Percentiles rank a stretch among this genome's conserved stretches.
phyloP scores from a whole-genome alignment of 1,140 invertebrate species.

The Drosophila pachea region DNA sequence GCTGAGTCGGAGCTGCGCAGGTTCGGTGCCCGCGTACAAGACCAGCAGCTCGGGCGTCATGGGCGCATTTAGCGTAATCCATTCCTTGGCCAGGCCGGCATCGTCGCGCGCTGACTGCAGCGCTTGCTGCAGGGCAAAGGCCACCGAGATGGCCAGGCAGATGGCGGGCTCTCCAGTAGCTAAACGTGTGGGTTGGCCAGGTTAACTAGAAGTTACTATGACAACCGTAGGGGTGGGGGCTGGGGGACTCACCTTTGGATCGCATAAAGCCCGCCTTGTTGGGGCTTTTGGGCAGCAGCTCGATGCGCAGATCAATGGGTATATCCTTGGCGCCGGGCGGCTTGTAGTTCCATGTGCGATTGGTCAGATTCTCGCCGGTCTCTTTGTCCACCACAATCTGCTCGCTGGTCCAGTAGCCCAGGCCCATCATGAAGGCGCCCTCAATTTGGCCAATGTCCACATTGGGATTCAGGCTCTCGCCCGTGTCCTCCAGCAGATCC shows the following conservation, averaged over 20 bases:
- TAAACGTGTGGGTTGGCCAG: background rate
- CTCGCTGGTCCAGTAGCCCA: conserved; percentile 89
- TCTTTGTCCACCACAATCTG: conserved; percentile 83
- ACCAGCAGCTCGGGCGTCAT: conserved; percentile 79
- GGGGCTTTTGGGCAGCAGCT: conserved; percentile 85
- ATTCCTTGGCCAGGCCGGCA: conserved; percentile 80
- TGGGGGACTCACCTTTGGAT: conserved; percentile 84
- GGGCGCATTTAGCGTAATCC: conserved; percentile 80
- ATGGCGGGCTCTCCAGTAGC: conserved; percentile 88
- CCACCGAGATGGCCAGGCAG: conserved; percentile 83
- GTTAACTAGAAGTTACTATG: background rate
- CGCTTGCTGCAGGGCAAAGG: conserved; percentile 87
- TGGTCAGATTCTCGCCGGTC: conserved; percentile 85
- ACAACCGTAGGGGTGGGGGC: too few species aligned
- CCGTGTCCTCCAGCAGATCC: conserved; percentile 88
- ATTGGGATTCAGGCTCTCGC: conserved; percentile 85
- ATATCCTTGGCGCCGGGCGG: conserved; percentile 90
- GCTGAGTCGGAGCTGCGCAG: conserved; percentile 56
- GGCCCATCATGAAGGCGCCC: conserved; percentile 91
- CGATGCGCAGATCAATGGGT: conserved; percentile 89
- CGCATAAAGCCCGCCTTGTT: conserved; percentile 86
- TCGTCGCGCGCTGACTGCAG: conserved; percentile 84
- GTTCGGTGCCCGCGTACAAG: conserved; percentile 67
- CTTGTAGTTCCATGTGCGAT: conserved; percentile 90
- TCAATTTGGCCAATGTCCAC: conserved; percentile 90